phyloP scores from a whole-genome alignment of 1,140 invertebrate species.

The Vanessa atalanta region DNA sequence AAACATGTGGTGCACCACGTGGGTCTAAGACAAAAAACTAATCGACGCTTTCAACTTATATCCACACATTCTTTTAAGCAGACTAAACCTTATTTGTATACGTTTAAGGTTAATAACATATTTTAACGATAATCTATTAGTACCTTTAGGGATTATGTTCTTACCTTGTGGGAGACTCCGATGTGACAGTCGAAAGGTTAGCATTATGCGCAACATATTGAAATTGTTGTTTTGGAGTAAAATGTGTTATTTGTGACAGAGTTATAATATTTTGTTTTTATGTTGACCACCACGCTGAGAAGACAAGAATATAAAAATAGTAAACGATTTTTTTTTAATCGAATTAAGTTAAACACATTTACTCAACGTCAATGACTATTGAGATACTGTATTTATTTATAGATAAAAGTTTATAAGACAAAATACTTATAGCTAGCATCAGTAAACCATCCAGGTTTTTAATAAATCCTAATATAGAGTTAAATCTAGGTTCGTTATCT shows the following conservation, averaged over 20 bases:
- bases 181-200: slow-evolving; percentile 68
- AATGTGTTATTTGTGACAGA: slow-evolving; percentile 31
- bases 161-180: slow-evolving; percentile 73
- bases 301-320: too few relatives aligned
- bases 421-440: too few relatives aligned
- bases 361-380: too few relatives aligned
- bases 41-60: not conserved
- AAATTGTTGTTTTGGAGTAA: slow-evolving; percentile 33
- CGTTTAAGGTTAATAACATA: slow-evolving; percentile 19
- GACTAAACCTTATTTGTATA: not conserved
- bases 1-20: slow-evolving; percentile 71
- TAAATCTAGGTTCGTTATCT: too few relatives aligned
- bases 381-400: too few relatives aligned
- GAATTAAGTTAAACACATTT: not conserved
- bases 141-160: slow-evolving; percentile 3
- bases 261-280: not conserved
- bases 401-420: too few relatives aligned
- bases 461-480: too few relatives aligned
- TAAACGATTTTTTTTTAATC: not conserved
- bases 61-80: not conserved
- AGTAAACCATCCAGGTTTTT: too few relatives aligned
- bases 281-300: not conserved
- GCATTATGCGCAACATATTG: slow-evolving; percentile 68
- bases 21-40: slow-evolving; percentile 56
- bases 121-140: not conserved